Conservation (phyloP, 1,140 invertebrate species). For the Sipha flava region DNA sequence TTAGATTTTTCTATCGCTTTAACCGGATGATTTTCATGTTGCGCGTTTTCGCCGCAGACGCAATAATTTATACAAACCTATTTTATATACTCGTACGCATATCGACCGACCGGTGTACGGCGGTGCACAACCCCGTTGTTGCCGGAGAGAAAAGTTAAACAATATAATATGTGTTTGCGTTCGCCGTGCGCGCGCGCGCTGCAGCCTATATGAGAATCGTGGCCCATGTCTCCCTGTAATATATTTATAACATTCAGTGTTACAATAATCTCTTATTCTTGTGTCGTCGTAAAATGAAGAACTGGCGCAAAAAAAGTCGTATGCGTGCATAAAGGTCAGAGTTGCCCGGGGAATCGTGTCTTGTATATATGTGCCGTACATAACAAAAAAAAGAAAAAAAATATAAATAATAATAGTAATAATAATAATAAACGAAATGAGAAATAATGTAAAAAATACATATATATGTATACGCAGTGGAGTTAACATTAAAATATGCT, state of each 20-base stretch:
- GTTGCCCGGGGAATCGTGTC: background rate
- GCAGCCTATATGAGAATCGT: background rate
- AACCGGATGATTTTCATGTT: background rate
- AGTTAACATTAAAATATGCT: conserved; percentile 6
- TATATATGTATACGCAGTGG: background rate
- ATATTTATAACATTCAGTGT: conserved; percentile 25
- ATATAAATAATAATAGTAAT: background rate
- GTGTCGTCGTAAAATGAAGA: conserved; percentile 21
- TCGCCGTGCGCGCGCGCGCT: background rate
- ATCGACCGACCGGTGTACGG: background rate
- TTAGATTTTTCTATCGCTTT: background rate
- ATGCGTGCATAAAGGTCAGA: background rate
- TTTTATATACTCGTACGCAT: background rate
- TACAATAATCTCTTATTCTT: conserved; percentile 27
- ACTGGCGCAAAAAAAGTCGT: background rate
- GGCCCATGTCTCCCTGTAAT: background rate
- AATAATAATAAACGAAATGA: background rate
- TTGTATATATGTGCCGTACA: background rate
- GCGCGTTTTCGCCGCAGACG: conserved; percentile 2
- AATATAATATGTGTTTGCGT: background rate
- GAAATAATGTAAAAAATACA: background rate
- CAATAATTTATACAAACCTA: conserved; percentile 15
- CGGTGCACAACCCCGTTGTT: no score
- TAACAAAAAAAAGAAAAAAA: background rate
- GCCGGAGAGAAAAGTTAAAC: background rate